Conservation (phyloP, 92 coral and sea anemone species). For the Bergia sp. region DNA sequence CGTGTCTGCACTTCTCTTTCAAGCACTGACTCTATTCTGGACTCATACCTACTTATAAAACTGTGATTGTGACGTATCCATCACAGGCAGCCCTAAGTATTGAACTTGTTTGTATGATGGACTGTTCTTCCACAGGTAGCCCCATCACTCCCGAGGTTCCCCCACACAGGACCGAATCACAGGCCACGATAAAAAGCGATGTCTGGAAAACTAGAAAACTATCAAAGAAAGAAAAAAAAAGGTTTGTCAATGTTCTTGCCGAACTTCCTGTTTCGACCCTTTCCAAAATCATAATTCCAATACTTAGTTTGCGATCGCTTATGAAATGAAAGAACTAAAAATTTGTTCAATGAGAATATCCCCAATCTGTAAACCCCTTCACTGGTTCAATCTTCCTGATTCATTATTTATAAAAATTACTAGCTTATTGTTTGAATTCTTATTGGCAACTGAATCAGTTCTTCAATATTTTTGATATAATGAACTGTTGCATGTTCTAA, state of each 20-base stretch:
- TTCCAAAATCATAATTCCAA: not conserved
- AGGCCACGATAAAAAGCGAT: constrained; percentile 42
- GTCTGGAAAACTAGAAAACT: constrained; percentile 44
- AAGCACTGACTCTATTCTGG: not conserved
- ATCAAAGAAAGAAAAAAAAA: constrained; percentile 40
- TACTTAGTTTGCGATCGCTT: not conserved
- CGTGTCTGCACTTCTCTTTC: no score
- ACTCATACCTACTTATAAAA: no score
- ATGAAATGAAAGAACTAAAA: no score
- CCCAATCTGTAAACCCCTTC: no score
- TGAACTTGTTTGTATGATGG: not conserved
- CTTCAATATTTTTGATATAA: no score
- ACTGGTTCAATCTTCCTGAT: not conserved
- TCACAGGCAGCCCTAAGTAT: constrained; percentile 4
- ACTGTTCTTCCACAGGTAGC: constrained; percentile 68
- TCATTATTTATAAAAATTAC: no score
- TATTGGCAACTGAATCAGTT: no score
- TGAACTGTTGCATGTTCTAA: not conserved
- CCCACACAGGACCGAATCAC: constrained; percentile 67
- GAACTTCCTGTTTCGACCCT: not conserved
- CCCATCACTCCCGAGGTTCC: constrained; percentile 96
- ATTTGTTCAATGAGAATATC: no score
- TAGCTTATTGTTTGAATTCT: no score
- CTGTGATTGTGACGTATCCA: no score
- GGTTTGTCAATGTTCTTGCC: constrained; percentile 35